Percentiles rank a stretch among this genome's conserved stretches.
These are phyloP conservation scores for Columba livia DNA, from an alignment of 2,113 vertebrate genomes.

Conservation along the genomic window DNA sequence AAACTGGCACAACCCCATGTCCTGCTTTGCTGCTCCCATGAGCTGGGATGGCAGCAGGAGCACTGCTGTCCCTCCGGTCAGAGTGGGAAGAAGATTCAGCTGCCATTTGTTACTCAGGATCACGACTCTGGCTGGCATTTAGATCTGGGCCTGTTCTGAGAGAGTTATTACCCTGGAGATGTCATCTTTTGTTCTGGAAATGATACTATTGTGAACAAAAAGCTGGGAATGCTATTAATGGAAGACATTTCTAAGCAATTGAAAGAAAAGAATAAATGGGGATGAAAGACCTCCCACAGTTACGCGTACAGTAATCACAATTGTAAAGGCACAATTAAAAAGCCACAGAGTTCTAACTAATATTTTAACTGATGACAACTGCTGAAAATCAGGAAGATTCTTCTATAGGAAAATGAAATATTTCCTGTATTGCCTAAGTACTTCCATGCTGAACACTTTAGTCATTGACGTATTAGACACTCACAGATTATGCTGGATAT, in stretches of 20 bases:
- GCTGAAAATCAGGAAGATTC: neutral
- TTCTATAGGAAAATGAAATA: neutral
- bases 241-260: conserved; percentile 25
- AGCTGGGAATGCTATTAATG: neutral
- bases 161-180: neutral
- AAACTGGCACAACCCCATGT: neutral
- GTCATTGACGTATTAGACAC: neutral
- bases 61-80: accelerated
- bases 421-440: neutral
- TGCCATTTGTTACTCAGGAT: neutral
- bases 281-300: neutral
- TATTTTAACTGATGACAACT: neutral
- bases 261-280: neutral
- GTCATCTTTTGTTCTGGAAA: neutral
- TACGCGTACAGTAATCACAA: neutral
- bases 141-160: neutral
- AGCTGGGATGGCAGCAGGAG: neutral
- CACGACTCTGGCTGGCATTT: neutral
- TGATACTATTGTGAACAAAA: neutral
- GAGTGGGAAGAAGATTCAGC: accelerated
- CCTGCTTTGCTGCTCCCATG: neutral
- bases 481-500: neutral
- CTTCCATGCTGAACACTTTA: neutral
- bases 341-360: neutral
- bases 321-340: conserved; percentile 1